phyloP scores from a whole-genome alignment of 1,140 invertebrate genomes.

The Aporrectodea caliginosa region DNA sequence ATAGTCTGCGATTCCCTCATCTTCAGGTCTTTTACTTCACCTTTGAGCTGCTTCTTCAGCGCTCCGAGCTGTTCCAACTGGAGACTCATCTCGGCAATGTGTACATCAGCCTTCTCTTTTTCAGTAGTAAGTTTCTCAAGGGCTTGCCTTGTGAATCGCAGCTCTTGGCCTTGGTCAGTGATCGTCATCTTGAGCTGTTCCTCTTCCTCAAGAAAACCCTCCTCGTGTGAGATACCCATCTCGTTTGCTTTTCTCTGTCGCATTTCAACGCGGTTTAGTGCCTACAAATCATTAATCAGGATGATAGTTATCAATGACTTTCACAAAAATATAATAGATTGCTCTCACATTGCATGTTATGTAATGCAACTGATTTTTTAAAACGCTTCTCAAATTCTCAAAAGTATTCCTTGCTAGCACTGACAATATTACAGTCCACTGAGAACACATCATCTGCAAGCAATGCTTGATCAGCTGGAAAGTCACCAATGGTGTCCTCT shows the following conservation, averaged over 20 bases:
- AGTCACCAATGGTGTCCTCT: too few relatives aligned
- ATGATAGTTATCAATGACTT: too few relatives aligned
- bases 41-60: conserved; percentile 66
- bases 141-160: conserved; percentile 48
- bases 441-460: too few relatives aligned
- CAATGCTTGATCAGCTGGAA: too few relatives aligned
- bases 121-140: conserved; percentile 42
- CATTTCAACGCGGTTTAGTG: neutral
- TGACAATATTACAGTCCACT: too few relatives aligned
- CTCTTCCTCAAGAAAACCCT: conserved; percentile 88
- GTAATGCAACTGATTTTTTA: too few relatives aligned
- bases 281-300: neutral
- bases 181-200: conserved; percentile 87
- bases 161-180: conserved; percentile 83
- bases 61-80: conserved; percentile 73
- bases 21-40: conserved; percentile 80
- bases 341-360: too few relatives aligned
- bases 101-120: conserved; percentile 42
- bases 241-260: conserved; percentile 71
- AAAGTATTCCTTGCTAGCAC: too few relatives aligned
- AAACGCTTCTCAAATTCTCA: too few relatives aligned
- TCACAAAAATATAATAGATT: too few relatives aligned
- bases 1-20: conserved; percentile 83
- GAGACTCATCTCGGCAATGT: conserved; percentile 62
- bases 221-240: conserved; percentile 95